Conservation (phyloP, 1,140 invertebrate genomes). For the Neodiprion pinetum region DNA sequence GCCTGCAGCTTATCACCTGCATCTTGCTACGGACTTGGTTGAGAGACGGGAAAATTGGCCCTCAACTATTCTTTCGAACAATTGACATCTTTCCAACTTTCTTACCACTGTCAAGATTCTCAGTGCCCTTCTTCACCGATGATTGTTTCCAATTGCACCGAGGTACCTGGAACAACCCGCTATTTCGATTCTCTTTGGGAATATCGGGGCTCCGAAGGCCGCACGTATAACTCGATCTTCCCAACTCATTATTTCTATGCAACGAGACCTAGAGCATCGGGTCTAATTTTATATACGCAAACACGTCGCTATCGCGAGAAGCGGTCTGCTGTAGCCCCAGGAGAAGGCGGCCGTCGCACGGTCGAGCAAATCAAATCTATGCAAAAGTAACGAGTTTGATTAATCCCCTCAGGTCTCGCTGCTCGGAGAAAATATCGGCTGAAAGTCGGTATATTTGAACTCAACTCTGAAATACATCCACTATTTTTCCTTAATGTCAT, state of each 20-base stretch:
- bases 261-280: conserved; percentile 44
- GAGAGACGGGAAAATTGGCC: background rate
- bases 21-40: background rate
- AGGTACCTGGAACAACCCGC: background rate
- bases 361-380: background rate
- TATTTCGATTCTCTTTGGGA: too few relatives aligned
- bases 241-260: conserved; percentile 64
- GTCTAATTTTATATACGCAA: conserved; percentile 10
- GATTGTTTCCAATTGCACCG: background rate
- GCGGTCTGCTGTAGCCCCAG: background rate
- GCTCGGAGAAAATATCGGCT: too few relatives aligned
- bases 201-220: background rate
- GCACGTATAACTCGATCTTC: conserved; percentile 49
- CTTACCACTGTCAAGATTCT: background rate
- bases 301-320: background rate
- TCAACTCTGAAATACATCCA: too few relatives aligned
- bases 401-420: too few relatives aligned
- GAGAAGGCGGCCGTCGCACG: background rate
- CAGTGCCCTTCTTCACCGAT: background rate
- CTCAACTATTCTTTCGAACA: background rate
- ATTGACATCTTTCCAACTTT: background rate
- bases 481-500: too few relatives aligned
- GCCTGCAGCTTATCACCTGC: background rate
- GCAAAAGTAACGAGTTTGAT: too few relatives aligned
- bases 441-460: too few relatives aligned